phyloP scores from a whole-genome alignment of 2,888 invertebrate species.

The Drosophila neutralis region DNA sequence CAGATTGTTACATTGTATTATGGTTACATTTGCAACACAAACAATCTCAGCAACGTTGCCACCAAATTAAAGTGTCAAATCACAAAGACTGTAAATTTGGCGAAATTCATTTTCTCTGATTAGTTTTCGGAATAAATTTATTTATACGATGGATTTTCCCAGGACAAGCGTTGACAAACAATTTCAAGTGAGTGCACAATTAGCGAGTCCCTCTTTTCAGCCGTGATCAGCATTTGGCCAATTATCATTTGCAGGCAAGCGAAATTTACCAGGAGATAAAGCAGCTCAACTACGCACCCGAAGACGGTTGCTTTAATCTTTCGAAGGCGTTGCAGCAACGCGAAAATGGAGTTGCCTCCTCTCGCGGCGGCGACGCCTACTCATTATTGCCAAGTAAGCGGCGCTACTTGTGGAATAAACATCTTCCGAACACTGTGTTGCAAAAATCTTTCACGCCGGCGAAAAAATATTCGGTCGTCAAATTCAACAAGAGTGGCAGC shows the following conservation, averaged over 20 bases:
- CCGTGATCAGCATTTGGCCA: background rate
- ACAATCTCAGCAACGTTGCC: background rate
- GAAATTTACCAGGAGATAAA: background rate
- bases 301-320: background rate
- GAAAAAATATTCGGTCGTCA: fast-evolving
- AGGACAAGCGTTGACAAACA: fast-evolving
- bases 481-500: background rate
- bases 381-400: background rate
- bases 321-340: background rate
- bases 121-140: background rate
- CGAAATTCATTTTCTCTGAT: background rate
- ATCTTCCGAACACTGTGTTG: background rate
- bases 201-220: background rate
- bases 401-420: background rate
- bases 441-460: fast-evolving
- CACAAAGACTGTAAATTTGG: background rate
- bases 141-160: background rate
- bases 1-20: too few species aligned
- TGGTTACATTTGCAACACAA: background rate
- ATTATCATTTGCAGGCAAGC: background rate
- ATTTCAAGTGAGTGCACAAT: background rate
- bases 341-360: background rate
- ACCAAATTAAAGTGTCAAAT: fast-evolving
- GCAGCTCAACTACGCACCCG: background rate
- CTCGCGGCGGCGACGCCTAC: too few species aligned